Base-by-base conservation (phyloP, 2,113 vertebrate species). In the Poecilia latipinna region DNA sequence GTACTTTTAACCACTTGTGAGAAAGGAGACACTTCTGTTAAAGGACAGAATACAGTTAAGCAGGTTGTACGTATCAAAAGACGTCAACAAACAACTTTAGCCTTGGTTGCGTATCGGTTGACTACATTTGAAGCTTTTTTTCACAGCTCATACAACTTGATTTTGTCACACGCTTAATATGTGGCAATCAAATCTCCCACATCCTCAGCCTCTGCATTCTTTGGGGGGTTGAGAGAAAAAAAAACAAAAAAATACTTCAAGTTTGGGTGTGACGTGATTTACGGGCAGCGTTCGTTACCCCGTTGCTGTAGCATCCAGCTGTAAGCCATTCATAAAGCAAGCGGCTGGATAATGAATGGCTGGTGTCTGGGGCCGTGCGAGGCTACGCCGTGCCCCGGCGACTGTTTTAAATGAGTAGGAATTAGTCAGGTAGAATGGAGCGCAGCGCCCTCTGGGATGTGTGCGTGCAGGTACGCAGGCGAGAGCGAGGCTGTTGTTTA, bases 291-390 rank as follows among this genome's bases (percentile, higher is more conserved):
- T 94, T 96, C 94, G 95, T 94, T 96, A 94, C 92, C 77, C 68
- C 17, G 82, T 92, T 94, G 89, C 90, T 88, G 94, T 73, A 89
- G 92, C 95, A 86, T 91, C 95, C 95, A 97, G 97, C 96, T 97
- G 96, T 97, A 97, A 97, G 96, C 95, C 95, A 97, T 97, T 97
- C 97, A 97, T 96, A 98, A 97, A 97, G 96, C 96, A 95, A 95
- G 94, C 95, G 94, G 96, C 95, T 96, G 96, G 97, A 98, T 98
- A 97, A 98, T 97, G 94, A 96, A 97, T 97, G 94, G 95, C 94
- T 80, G 83, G 85, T 92, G 90, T 92, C 95, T 93, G 93, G 90
- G 89, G 85, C 90, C 44, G 8, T 75, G 86, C 77, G n/a, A 19
- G 71, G 92, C 94, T 93, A 90, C 85, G 92, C 93, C 90, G 92